Percentiles rank a stretch among this genome's conserved stretches.
These are phyloP conservation scores for Dasypus novemcinctus DNA, from an alignment of 2,113 vertebrate genomes.

Conservation along the genomic window DNA sequence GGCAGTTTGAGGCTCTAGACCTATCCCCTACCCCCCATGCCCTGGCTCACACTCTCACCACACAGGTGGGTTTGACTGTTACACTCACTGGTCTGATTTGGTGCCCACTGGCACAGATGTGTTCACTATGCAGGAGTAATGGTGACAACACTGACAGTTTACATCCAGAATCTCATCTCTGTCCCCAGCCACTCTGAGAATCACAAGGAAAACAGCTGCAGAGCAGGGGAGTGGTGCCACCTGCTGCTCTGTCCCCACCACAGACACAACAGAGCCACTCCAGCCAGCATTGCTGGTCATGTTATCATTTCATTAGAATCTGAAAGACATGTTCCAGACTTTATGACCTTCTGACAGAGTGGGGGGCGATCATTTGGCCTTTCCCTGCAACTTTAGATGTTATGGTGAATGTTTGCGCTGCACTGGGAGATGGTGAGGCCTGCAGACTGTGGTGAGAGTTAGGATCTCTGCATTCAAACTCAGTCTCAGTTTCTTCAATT, in stretches of 20 bases:
- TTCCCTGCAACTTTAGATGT: too few species aligned
- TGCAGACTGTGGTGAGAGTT: background rate
- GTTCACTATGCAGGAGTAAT: background rate
- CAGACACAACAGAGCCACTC: too few species aligned
- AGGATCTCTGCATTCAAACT: background rate
- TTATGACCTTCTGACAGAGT: background rate
- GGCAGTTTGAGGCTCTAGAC: background rate
- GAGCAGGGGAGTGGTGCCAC: too few species aligned
- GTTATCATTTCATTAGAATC: too few species aligned
- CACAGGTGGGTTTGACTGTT: fast-evolving
- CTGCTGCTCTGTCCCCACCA: background rate
- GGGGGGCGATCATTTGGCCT: background rate
- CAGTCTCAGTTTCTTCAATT: background rate
- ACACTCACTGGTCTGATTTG: fast-evolving
- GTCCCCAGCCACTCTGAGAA: background rate
- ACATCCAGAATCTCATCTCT: too few species aligned
- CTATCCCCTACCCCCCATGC: background rate
- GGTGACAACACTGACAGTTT: background rate
- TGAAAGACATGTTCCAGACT: background rate
- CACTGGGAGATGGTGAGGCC: background rate
- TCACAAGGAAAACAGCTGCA: background rate
- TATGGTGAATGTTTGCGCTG: background rate
- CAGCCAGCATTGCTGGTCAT: background rate
- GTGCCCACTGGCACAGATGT: too few species aligned
- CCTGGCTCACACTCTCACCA: too few species aligned